Evolutionary conservation across 2,113 vertebrate species (phyloP).

Genomic region (Aplodontia rufa): DNA sequence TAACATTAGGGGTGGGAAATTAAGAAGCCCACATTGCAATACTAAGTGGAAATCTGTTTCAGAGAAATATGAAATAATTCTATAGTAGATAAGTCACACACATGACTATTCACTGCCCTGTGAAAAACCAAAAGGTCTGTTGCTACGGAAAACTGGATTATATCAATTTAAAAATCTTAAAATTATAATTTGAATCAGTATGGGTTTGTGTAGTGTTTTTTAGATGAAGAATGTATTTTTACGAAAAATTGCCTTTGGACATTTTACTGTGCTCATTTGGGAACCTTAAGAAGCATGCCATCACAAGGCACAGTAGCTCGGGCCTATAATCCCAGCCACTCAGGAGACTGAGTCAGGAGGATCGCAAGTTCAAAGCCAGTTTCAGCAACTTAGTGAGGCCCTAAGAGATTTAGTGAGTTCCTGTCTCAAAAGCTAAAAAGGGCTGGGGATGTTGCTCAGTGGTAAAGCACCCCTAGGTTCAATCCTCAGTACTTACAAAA

Average conservation of each 20-base stretch:
- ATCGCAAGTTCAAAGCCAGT: too few relatives aligned
- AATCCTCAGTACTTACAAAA: too few relatives aligned
- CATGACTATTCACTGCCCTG: neutral
- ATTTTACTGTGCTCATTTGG: neutral
- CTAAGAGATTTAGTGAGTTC: too few relatives aligned
- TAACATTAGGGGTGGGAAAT: neutral
- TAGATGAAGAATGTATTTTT: neutral
- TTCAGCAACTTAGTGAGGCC: too few relatives aligned
- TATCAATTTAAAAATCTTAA: neutral
- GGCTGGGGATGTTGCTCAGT: too few relatives aligned
- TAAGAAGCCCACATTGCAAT: neutral
- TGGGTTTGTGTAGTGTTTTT: neutral
- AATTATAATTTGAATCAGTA: conserved; percentile 22
- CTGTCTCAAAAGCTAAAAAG: too few relatives aligned
- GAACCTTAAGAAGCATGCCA: neutral
- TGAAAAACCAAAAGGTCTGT: neutral
- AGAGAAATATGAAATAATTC: conserved; percentile 2
- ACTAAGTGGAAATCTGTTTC: neutral
- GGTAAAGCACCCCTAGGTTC: too few relatives aligned
- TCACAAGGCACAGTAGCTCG: too few relatives aligned
- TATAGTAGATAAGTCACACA: neutral
- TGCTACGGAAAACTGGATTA: neutral
- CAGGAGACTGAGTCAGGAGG: too few relatives aligned
- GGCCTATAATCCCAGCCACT: too few relatives aligned
- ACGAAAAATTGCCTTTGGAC: neutral